These are phyloP conservation scores for Babyrousa celebensis DNA, from an alignment of 2,797 vertebrate species.

Conservation along the genomic window DNA sequence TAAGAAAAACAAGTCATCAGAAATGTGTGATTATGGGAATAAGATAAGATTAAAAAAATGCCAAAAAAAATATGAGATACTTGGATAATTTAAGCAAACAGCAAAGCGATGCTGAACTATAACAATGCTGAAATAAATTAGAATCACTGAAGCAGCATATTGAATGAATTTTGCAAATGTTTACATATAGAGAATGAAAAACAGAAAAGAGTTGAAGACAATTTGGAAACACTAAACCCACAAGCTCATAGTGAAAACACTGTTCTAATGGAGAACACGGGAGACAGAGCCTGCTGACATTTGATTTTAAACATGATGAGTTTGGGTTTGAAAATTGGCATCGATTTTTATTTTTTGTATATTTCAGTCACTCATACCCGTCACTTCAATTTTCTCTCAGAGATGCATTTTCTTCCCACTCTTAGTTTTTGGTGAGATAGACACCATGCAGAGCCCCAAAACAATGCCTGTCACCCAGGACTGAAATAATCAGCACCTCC, in stretches of 20 bases:
- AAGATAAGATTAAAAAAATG: not conserved
- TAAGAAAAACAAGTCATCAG: not conserved
- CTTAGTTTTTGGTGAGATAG: not conserved
- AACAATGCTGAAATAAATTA: not conserved
- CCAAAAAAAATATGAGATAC: not conserved
- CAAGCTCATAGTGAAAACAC: not conserved
- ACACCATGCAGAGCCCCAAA: not conserved
- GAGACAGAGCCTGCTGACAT: not conserved
- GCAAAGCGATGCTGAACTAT: not conserved
- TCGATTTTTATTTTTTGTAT: not conserved
- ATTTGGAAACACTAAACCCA: not conserved
- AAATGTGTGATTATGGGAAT: not conserved
- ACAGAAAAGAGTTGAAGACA: not conserved
- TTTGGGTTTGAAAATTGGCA: not conserved
- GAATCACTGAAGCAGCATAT: not conserved
- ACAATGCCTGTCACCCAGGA: not conserved
- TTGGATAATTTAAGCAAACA: not conserved
- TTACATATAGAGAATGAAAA: not conserved
- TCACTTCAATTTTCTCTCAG: not conserved
- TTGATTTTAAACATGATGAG: not conserved
- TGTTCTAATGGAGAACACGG: not conserved
- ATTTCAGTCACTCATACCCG: not conserved
- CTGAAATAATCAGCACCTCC: not conserved
- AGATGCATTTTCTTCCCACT: not conserved
- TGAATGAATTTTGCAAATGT: not conserved